Conservation (phyloP, 1,140 invertebrate genomes). For the Lucilia sericata region DNA sequence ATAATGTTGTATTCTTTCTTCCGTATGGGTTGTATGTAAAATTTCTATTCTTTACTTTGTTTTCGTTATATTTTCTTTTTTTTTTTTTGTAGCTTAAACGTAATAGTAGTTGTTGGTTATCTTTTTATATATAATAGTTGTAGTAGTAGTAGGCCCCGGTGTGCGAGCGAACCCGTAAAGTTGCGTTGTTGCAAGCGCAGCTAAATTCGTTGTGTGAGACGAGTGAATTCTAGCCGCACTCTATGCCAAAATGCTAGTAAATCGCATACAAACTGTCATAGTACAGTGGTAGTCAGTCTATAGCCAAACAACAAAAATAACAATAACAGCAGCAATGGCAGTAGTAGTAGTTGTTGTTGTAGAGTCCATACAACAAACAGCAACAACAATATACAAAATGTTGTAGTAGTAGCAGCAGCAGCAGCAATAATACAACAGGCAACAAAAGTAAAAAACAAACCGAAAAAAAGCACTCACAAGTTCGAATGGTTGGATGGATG, state of each 20-base stretch:
- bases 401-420: neutral
- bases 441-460: neutral
- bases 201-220: slow-evolving; percentile 42
- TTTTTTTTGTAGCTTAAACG: neutral
- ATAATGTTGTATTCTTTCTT: slow-evolving; percentile 2
- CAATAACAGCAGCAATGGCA: neutral
- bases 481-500: neutral
- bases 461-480: neutral
- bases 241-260: slow-evolving; percentile 35
- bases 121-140: neutral
- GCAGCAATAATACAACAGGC: neutral
- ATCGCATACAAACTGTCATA: neutral
- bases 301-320: slow-evolving; percentile 4
- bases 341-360: neutral
- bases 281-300: neutral
- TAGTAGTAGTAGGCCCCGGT: slow-evolving; percentile 15
- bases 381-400: neutral
- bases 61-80: slow-evolving; percentile 5
- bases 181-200: slow-evolving; percentile 43
- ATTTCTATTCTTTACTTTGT: neutral
- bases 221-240: slow-evolving; percentile 23
- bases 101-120: neutral
- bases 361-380: slow-evolving; percentile 8
- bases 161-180: slow-evolving; percentile 35
- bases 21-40: neutral